phyloP scores from a whole-genome alignment of 2,113 vertebrate genomes.

The Anolis carolinensis region DNA sequence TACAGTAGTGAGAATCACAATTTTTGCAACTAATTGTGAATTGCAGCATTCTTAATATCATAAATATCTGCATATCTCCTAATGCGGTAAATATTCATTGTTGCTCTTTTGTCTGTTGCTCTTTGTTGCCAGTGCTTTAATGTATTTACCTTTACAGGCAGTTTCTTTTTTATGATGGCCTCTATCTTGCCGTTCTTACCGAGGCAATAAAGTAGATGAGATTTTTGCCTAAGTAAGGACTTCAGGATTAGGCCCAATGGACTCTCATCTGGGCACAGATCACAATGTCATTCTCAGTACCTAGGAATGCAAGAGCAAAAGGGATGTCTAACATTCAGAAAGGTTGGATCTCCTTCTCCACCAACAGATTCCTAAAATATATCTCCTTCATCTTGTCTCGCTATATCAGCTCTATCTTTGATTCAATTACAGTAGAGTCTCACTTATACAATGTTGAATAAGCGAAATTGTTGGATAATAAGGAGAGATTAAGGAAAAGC shows the following conservation, averaged over 20 bases:
- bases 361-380: neutral
- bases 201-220: constrained; percentile 23
- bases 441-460: no score
- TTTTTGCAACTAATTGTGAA: constrained; percentile 4
- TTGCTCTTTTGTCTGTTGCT: neutral
- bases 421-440: no score
- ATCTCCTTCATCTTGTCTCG: neutral
- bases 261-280: neutral
- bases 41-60: constrained; percentile 14
- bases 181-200: constrained; percentile 13
- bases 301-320: neutral
- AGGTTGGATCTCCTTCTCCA: no score
- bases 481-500: no score
- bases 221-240: constrained; percentile 30
- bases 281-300: neutral
- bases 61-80: neutral
- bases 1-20: constrained; percentile 55
- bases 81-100: neutral
- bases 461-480: no score
- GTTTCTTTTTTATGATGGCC: neutral
- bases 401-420: no score
- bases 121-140: no score
- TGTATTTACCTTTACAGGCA: neutral
- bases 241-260: neutral
- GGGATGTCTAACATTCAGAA: neutral